Evolutionary conservation across 1,140 invertebrate species (phyloP).

Genomic region (Pristionchus pacificus): DNA sequence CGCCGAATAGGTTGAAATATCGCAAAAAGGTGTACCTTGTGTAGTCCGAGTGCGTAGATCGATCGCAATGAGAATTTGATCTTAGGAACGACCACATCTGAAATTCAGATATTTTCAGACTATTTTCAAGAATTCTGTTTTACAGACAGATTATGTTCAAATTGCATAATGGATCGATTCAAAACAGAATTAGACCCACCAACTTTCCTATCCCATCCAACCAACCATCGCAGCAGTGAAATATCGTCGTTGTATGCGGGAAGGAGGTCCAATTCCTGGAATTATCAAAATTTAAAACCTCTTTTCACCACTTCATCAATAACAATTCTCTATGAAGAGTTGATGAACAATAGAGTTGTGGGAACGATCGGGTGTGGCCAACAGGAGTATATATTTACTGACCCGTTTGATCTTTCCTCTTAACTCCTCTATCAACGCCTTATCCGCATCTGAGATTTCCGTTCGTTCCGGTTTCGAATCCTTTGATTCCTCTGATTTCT

Average conservation of each 20-base stretch:
- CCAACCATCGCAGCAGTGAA: slow-evolving; percentile 40
- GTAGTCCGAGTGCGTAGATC: slow-evolving; percentile 37
- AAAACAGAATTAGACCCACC: slow-evolving; percentile 28
- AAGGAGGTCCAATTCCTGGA: slow-evolving; percentile 38
- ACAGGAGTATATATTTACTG: background rate
- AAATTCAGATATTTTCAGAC: slow-evolving; percentile 7
- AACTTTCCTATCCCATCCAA: slow-evolving; percentile 45
- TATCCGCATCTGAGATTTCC: slow-evolving; percentile 22
- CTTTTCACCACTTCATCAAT: background rate
- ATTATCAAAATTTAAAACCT: background rate
- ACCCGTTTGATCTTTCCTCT: slow-evolving; percentile 6
- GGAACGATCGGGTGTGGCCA: background rate
- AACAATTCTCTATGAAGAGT: background rate
- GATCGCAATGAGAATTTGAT: slow-evolving; percentile 34
- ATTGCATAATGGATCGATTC: slow-evolving; percentile 1
- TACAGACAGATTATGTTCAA: background rate
- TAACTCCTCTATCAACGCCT: slow-evolving; percentile 19
- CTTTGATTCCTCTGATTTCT: no score
- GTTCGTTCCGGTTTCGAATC: no score
- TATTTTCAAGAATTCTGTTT: background rate
- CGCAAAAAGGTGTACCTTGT: slow-evolving; percentile 40
- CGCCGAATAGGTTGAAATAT: no score
- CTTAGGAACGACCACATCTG: slow-evolving; percentile 44
- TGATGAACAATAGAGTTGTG: background rate
- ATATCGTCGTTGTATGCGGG: slow-evolving; percentile 42